These are phyloP conservation scores for Troides aeacus DNA, from an alignment of 2,888 invertebrate genomes.

Conservation along the genomic window DNA sequence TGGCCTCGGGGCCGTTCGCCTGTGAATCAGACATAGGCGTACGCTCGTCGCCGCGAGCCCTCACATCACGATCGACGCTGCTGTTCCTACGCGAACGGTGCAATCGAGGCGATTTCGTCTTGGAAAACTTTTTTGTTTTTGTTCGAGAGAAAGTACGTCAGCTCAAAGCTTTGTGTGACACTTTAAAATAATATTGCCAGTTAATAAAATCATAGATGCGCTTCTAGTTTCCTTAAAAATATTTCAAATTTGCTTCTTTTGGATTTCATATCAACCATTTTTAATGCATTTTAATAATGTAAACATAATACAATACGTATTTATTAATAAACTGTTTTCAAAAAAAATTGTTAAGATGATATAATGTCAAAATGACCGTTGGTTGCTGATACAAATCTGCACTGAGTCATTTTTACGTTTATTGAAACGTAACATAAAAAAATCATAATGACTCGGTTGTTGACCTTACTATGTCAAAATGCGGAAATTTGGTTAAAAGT, in stretches of 20 bases:
- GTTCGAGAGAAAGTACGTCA: conserved; percentile 32
- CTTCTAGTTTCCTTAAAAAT: background rate
- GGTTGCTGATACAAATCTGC: background rate
- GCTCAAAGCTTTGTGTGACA: conserved; percentile 21
- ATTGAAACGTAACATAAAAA: conserved; percentile 38
- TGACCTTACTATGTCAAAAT: conserved; percentile 69
- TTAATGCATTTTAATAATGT: no score
- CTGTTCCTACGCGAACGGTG: conserved; percentile 42
- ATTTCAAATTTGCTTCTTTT: no score
- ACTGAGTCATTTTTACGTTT: conserved; percentile 27
- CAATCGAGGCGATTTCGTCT: conserved; percentile 29
- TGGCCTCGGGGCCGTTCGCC: conserved; percentile 62
- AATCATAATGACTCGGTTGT: conserved; percentile 58
- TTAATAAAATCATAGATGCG: conserved; percentile 20
- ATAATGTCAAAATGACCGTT: conserved; percentile 14
- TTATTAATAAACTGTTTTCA: no score
- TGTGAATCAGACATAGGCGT: conserved; percentile 69
- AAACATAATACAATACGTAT: no score
- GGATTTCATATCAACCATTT: no score
- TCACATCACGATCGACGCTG: conserved; percentile 66
- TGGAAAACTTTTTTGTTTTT: conserved; percentile 30
- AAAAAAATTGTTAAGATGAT: background rate
- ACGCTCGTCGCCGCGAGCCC: conserved; percentile 60
- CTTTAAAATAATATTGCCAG: conserved; percentile 29
- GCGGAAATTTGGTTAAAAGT: conserved; percentile 58